Evolutionary conservation across 1,140 invertebrate species (phyloP).

Genomic region (Habropoda laboriosa): DNA sequence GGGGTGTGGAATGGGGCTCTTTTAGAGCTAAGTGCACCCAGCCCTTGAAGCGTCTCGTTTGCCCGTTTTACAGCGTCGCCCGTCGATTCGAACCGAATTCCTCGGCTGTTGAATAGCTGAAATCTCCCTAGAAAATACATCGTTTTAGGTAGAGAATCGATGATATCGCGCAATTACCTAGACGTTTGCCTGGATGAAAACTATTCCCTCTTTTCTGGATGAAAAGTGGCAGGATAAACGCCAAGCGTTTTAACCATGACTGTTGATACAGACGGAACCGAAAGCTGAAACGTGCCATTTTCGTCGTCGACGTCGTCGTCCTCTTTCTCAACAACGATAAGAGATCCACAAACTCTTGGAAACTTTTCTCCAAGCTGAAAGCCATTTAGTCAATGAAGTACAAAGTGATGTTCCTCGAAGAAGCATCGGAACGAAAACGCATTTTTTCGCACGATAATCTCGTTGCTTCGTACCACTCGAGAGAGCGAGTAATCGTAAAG

Average conservation of each 20-base stretch:
- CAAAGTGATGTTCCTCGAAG: constrained; percentile 6
- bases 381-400: neutral
- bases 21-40: constrained; percentile 60
- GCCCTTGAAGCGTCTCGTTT: constrained; percentile 31
- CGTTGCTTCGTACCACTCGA: neutral
- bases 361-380: neutral
- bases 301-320: neutral
- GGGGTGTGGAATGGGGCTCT: constrained; percentile 50
- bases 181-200: neutral
- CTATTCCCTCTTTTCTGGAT: neutral
- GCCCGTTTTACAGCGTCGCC: neutral
- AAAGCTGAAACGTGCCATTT: neutral
- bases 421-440: neutral
- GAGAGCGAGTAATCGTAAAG: neutral
- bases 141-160: neutral
- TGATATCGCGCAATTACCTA: neutral
- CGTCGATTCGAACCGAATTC: constrained; percentile 11
- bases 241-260: neutral
- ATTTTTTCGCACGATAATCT: neutral
- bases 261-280: neutral
- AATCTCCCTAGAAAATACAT: neutral
- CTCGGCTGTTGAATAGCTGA: neutral
- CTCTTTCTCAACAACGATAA: constrained; percentile 2
- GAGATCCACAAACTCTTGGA: neutral
- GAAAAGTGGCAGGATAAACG: neutral